phyloP scores from a whole-genome alignment of 2,888 invertebrate species.

The Melinaea marsaeus region DNA sequence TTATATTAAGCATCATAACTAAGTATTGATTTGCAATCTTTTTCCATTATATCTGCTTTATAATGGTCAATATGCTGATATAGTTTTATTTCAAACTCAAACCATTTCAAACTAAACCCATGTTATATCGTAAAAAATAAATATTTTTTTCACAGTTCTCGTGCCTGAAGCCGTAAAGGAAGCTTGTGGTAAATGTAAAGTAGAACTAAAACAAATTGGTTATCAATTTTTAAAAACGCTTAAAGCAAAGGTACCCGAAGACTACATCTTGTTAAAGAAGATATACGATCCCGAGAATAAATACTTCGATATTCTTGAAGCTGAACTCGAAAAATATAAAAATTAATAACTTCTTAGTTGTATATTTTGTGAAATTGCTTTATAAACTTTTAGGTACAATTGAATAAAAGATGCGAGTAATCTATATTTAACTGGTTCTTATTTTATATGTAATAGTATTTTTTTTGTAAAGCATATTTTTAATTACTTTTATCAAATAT shows the following conservation, averaged over 20 bases:
- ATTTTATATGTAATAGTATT: too few relatives aligned
- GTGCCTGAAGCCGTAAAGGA: slow-evolving; percentile 18
- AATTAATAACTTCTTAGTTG: not conserved
- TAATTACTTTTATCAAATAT: not conserved
- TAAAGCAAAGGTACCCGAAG: slow-evolving; percentile 69
- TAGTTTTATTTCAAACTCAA: not conserved
- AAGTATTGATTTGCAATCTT: too few relatives aligned
- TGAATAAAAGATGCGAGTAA: too few relatives aligned
- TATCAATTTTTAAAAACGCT: slow-evolving; percentile 44
- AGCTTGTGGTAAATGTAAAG: slow-evolving; percentile 28
- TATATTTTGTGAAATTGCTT: too few relatives aligned
- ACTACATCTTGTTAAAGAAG: slow-evolving; percentile 63
- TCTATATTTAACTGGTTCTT: too few relatives aligned
- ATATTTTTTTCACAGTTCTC: slow-evolving; percentile 16
- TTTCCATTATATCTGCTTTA: too few relatives aligned
- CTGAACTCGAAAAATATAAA: slow-evolving; percentile 36
- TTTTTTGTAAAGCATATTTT: not conserved
- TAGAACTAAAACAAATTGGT: slow-evolving; percentile 23
- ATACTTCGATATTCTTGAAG: slow-evolving; percentile 72
- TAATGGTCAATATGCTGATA: too few relatives aligned
- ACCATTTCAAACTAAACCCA: not conserved
- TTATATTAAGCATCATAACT: too few relatives aligned
- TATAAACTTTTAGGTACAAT: too few relatives aligned
- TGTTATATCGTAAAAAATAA: slow-evolving; percentile 18
- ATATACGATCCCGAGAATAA: slow-evolving; percentile 78